A percentile compares a stretch with the other conserved stretches of the same genome.
Evolutionary conservation across 2,888 invertebrate genomes (phyloP).

Genomic region (Apamea epomidion): DNA sequence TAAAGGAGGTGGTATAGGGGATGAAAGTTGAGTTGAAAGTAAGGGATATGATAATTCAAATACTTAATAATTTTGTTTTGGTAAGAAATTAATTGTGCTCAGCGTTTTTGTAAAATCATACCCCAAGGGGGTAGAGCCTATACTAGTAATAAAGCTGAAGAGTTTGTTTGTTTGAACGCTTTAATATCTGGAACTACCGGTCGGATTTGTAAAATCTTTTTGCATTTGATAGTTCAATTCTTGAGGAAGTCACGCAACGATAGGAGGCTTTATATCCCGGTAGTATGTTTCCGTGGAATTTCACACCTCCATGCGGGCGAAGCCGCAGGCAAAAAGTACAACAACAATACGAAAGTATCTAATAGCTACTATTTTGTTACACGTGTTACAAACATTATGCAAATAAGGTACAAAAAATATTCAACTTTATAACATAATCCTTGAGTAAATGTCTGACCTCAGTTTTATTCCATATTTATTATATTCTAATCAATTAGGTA

Average conservation of each 20-base stretch:
- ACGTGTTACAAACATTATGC: neutral
- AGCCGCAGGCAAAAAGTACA: neutral
- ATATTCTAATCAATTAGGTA: neutral
- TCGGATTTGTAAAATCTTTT: neutral
- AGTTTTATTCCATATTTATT: neutral
- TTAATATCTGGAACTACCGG: neutral
- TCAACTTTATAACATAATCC: constrained; percentile 21
- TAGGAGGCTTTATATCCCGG: too few species aligned
- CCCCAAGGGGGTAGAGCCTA: neutral
- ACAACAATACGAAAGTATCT: neutral
- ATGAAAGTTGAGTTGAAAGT: too few species aligned
- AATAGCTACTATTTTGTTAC: neutral
- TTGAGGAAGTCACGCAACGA: neutral
- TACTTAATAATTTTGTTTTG: neutral
- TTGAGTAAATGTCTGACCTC: constrained; percentile 31
- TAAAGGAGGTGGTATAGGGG: neutral
- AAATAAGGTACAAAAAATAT: constrained; percentile 26
- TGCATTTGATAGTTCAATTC: neutral
- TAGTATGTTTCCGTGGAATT: neutral
- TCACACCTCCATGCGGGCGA: neutral
- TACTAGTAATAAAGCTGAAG: neutral
- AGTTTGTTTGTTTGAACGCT: neutral
- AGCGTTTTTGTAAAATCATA: neutral
- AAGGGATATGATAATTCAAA: too few species aligned
- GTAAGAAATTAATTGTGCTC: neutral